Percentiles rank a stretch among this genome's conserved stretches.
These are phyloP conservation scores for Pristionchus japonicus DNA, from an alignment of 2,888 invertebrate species.

Conservation along the genomic window DNA sequence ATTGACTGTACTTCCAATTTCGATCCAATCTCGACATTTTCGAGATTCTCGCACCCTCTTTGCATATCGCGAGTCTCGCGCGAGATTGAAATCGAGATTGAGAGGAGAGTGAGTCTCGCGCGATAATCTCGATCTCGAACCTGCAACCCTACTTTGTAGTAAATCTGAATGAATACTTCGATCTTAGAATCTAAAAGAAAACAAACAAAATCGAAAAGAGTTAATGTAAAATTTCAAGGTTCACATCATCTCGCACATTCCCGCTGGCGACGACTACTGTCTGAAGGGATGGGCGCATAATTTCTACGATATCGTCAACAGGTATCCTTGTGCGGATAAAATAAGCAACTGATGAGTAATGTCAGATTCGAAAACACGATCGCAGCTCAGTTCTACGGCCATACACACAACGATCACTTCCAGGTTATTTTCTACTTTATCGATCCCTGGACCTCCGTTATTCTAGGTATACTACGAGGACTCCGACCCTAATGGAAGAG, in stretches of 20 bases:
- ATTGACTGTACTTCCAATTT: too few relatives aligned
- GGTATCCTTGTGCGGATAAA: conserved; percentile 58
- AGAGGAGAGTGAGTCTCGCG: too few relatives aligned
- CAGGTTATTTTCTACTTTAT: conserved; percentile 50
- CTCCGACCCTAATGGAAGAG: conserved; percentile 59
- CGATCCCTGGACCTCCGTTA: too few relatives aligned
- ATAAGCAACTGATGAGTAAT: conserved; percentile 30
- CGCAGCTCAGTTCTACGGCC: conserved; percentile 87
- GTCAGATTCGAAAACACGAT: conserved; percentile 85
- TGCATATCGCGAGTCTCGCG: too few relatives aligned
- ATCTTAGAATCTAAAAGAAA: too few relatives aligned
- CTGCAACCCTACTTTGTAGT: too few relatives aligned
- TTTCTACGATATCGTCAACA: conserved; percentile 77
- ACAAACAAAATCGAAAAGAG: too few relatives aligned
- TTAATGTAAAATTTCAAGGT: conserved; percentile 47
- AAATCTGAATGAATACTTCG: too few relatives aligned
- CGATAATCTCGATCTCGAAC: too few relatives aligned
- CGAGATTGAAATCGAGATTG: too few relatives aligned
- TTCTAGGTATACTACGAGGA: conserved; percentile 63
- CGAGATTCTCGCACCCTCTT: too few relatives aligned
- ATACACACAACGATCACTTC: conserved; percentile 94
- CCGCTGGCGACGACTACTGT: conserved; percentile 84
- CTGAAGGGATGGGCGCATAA: conserved; percentile 89
- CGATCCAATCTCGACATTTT: too few relatives aligned
- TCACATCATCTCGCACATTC: conserved; percentile 81